These are phyloP conservation scores for Gila orcuttii DNA, from an alignment of 2,113 vertebrate genomes.

Conservation along the genomic window DNA sequence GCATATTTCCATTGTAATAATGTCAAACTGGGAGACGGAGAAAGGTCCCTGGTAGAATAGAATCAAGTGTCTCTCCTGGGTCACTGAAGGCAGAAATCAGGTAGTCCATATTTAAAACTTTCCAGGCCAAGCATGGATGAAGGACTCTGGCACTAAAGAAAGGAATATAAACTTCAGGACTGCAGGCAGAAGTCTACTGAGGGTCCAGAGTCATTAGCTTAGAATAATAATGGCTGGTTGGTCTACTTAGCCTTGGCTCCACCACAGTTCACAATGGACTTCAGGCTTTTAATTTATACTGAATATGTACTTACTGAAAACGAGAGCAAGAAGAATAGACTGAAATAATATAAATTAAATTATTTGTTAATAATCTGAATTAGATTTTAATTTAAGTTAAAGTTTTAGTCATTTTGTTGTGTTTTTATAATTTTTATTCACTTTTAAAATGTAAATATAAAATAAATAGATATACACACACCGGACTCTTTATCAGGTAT, in stretches of 20 bases:
- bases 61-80: constrained; percentile 12
- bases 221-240: constrained; percentile 1
- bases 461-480: too few species aligned
- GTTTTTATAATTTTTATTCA: too few species aligned
- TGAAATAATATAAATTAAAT: too few species aligned
- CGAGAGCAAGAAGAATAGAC: neutral
- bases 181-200: constrained; percentile 4
- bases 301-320: constrained; percentile 1
- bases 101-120: constrained; percentile 24
- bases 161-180: constrained; percentile 5
- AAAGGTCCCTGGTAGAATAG: constrained; percentile 21
- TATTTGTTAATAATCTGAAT: too few species aligned
- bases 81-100: constrained; percentile 11
- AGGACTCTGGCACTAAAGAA: neutral
- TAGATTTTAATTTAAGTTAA: too few species aligned
- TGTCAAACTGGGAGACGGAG: constrained; percentile 25
- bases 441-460: too few species aligned
- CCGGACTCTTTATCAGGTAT: too few species aligned
- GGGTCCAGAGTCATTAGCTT: constrained; percentile 20
- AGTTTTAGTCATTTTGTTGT: too few species aligned
- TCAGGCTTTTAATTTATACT: constrained; percentile 9
- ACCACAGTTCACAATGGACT: neutral
- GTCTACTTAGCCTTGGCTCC: neutral
- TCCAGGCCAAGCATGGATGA: constrained; percentile 24
- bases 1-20: constrained; percentile 42